Evolutionary conservation across 1,140 invertebrate species (phyloP).

Genomic region (Hirudo medicinalis): DNA sequence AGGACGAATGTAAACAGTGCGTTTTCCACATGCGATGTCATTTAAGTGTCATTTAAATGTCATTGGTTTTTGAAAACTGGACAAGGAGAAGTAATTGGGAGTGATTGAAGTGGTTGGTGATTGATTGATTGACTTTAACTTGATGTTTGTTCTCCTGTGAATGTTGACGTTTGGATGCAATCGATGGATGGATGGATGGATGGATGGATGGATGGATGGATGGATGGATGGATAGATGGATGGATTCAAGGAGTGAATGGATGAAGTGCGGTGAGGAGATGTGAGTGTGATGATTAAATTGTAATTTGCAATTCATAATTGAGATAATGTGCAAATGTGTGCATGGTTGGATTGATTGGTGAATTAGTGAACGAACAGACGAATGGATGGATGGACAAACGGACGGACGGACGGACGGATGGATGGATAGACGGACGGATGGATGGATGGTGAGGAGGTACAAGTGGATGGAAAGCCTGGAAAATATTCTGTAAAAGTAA

Average conservation of each 20-base stretch:
- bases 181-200: background rate
- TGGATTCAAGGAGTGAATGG: background rate
- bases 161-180: no score
- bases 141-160: no score
- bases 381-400: background rate
- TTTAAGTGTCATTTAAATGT: no score
- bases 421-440: background rate
- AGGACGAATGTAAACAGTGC: no score
- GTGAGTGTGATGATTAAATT: no score
- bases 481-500: background rate
- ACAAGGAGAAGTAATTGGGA: no score
- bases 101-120: no score
- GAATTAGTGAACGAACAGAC: background rate
- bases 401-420: background rate
- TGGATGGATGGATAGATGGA: background rate
- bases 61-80: no score
- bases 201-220: background rate
- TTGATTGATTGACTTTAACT: background rate
- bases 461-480: background rate
- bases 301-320: background rate
- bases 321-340: background rate
- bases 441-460: background rate
- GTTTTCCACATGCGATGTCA: no score
- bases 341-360: background rate
- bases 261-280: no score